These are phyloP conservation scores for Aelia acuminata DNA, from an alignment of 2,888 invertebrate genomes.

Conservation along the genomic window DNA sequence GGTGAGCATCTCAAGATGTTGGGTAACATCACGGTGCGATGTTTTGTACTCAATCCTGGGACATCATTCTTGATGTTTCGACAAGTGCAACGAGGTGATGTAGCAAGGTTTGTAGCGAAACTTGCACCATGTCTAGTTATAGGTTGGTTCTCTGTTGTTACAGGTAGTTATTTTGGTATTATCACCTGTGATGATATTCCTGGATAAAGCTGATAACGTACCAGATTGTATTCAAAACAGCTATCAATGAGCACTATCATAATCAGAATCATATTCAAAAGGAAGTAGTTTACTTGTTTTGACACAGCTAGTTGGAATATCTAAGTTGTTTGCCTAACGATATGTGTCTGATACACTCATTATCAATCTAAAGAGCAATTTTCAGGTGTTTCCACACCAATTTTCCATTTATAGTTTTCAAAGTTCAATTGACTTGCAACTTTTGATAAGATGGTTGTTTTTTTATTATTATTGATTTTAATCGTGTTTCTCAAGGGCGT, in stretches of 20 bases:
- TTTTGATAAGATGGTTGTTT: too few species aligned
- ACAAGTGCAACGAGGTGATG: not conserved
- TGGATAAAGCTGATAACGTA: not conserved
- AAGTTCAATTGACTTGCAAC: too few species aligned
- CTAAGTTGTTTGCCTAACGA: too few species aligned
- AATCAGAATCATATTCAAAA: not conserved
- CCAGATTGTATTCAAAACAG: not conserved
- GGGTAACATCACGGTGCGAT: not conserved
- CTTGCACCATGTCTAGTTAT: not conserved
- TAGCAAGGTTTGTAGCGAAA: not conserved
- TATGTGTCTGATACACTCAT: too few species aligned
- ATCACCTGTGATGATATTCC: not conserved
- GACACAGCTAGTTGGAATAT: not conserved
- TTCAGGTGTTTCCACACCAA: too few species aligned
- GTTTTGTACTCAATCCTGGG: not conserved
- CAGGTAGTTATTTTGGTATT: not conserved
- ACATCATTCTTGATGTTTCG: not conserved
- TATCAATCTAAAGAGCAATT: too few species aligned
- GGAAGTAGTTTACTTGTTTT: not conserved
- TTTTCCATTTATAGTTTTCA: too few species aligned
- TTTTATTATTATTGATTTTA: too few species aligned
- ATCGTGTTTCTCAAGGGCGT: too few species aligned
- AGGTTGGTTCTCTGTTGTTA: not conserved
- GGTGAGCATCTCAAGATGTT: not conserved
- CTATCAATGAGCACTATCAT: not conserved